Percentiles rank a stretch among this genome's conserved stretches.
These are phyloP conservation scores for Ceriagrion tenellum DNA, from an alignment of 2,888 invertebrate genomes.

Conservation along the genomic window DNA sequence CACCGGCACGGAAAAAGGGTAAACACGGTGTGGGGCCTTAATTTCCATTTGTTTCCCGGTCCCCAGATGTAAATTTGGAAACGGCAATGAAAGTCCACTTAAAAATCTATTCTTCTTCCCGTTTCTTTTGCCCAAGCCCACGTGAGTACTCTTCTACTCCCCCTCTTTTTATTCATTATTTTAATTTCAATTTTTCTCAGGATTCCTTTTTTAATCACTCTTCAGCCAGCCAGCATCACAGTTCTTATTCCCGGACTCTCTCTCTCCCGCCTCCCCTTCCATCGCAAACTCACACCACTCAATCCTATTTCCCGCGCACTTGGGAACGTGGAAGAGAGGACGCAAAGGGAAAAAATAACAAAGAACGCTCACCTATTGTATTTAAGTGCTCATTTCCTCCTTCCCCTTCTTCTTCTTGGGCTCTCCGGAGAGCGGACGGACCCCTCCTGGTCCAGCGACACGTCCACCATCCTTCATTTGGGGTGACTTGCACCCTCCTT, in stretches of 20 bases:
- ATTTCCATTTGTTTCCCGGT: constrained; percentile 63
- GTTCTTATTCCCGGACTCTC: not conserved
- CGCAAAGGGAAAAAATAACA: not conserved
- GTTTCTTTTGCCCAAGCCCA: not conserved
- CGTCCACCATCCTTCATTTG: constrained; percentile 11
- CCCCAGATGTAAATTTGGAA: constrained; percentile 64
- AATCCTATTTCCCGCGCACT: not conserved
- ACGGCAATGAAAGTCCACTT: constrained; percentile 67
- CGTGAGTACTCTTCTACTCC: not conserved
- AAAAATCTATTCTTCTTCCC: constrained; percentile 63
- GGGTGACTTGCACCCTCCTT: not conserved
- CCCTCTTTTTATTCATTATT: not conserved
- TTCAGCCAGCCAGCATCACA: not conserved
- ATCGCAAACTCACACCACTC: not conserved
- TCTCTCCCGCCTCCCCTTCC: not conserved
- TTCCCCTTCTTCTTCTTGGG: not conserved
- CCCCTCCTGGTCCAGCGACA: constrained; percentile 33
- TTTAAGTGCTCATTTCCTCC: constrained; percentile 16
- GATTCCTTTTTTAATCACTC: constrained; percentile 10
- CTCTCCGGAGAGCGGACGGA: not conserved
- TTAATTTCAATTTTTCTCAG: not conserved
- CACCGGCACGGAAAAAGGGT: constrained; percentile 25
- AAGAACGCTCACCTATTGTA: constrained; percentile 1
- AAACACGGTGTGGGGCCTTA: constrained; percentile 40
- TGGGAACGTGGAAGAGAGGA: not conserved